phyloP scores from a whole-genome alignment of 2,113 vertebrate genomes.

The Corvus moneduloides region DNA sequence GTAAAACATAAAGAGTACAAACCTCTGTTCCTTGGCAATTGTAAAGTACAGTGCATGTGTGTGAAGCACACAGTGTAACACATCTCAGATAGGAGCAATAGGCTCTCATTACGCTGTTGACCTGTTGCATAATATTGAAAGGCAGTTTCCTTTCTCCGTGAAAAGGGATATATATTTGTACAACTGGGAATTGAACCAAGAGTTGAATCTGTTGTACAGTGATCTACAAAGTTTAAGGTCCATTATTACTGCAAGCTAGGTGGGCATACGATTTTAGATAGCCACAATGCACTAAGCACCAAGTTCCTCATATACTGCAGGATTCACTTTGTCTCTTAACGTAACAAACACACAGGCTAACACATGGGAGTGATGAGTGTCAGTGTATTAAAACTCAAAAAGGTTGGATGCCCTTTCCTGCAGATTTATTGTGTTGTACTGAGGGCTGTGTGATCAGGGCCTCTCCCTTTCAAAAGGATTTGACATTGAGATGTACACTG shows the following conservation, averaged over 20 bases:
- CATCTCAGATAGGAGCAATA: neutral
- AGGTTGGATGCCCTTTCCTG: neutral
- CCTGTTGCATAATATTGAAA: neutral
- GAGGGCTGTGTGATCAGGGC: neutral
- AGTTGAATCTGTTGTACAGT: neutral
- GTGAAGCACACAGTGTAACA: neutral
- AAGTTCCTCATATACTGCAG: neutral
- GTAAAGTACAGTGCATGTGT: neutral
- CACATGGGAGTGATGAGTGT: neutral
- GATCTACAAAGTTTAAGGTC: neutral
- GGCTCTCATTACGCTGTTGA: neutral
- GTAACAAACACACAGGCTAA: neutral
- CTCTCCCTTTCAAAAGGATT: neutral
- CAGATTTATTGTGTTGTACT: neutral
- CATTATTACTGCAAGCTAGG: neutral
- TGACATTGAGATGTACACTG: neutral
- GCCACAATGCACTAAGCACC: neutral
- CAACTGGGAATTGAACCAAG: neutral
- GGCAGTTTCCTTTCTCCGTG: neutral
- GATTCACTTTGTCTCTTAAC: neutral
- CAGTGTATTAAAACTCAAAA: fast-evolving
- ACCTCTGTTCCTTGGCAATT: neutral
- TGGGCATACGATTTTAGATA: fast-evolving
- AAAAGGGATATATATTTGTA: neutral
- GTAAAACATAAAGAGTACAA: neutral